phyloP scores from a whole-genome alignment of 2,888 invertebrate genomes.

The Pseudococcus jackbeardsleyi region DNA sequence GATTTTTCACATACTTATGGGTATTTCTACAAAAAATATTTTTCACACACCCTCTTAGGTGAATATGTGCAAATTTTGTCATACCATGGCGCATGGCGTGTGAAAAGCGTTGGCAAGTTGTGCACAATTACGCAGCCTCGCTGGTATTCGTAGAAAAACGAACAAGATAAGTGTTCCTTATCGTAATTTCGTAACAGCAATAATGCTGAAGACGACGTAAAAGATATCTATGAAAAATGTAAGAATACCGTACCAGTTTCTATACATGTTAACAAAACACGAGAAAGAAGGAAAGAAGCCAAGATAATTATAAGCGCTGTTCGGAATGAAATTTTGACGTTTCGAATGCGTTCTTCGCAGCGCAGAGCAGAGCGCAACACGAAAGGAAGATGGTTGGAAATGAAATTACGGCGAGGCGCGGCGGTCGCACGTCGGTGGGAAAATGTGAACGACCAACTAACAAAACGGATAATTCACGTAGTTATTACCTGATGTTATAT shows the following conservation, averaged over 20 bases:
- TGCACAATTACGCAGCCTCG: no score
- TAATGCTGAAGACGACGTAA: neutral
- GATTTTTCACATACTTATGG: no score
- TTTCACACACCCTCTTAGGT: no score
- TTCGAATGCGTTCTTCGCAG: neutral
- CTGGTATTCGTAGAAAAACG: no score
- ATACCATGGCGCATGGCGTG: no score
- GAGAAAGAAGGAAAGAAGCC: neutral
- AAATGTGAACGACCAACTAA: constrained; percentile 2
- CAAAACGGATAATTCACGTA: constrained; percentile 29
- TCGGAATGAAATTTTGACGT: constrained; percentile 27
- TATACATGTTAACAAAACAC: neutral
- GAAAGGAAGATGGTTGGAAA: constrained; percentile 23
- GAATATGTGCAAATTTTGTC: no score
- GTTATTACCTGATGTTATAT: constrained; percentile 26
- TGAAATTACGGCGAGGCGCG: neutral
- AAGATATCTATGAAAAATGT: neutral
- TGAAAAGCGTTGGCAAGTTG: no score
- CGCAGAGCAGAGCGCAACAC: neutral
- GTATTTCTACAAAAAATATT: no score
- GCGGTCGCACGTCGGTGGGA: constrained; percentile 14
- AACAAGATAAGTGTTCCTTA: neutral
- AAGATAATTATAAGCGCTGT: constrained; percentile 37
- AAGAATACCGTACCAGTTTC: neutral
- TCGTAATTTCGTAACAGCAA: neutral